Conservation (phyloP, 2,888 invertebrate genomes). For the Leptopilina myrica region DNA sequence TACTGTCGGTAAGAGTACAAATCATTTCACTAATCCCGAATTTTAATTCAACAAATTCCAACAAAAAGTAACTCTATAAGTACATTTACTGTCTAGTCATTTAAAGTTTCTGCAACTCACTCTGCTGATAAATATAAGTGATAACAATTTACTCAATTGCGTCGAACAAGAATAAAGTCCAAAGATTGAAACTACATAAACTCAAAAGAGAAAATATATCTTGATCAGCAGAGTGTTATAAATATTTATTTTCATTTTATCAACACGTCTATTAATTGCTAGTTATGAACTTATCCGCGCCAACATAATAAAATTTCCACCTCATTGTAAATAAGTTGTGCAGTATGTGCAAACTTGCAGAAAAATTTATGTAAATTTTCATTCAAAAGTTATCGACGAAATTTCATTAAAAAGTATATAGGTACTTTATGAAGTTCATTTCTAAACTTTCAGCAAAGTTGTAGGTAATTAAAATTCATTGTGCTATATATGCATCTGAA, state of each 20-base stretch:
- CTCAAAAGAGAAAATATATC: not conserved
- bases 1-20: slow-evolving; percentile 76
- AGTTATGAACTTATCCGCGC: not conserved
- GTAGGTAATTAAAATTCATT: not conserved
- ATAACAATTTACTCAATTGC: slow-evolving; percentile 5
- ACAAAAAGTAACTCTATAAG: not conserved
- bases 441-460: too few relatives aligned
- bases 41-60: not conserved
- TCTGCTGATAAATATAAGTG: slow-evolving; percentile 7
- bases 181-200: not conserved
- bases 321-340: not conserved
- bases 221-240: not conserved
- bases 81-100: not conserved
- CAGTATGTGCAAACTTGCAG: too few relatives aligned
- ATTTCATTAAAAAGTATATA: too few relatives aligned
- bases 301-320: not conserved
- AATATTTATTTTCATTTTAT: not conserved
- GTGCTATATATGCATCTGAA: too few relatives aligned
- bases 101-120: slow-evolving; percentile 1
- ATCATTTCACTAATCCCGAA: not conserved
- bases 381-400: too few relatives aligned
- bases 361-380: too few relatives aligned
- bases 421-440: too few relatives aligned
- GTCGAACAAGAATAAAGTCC: slow-evolving; percentile 2
- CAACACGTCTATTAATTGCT: slow-evolving; percentile 3